Base-by-base conservation (phyloP, 2,113 vertebrate species). In the Paraplagusia blochii region DNA sequence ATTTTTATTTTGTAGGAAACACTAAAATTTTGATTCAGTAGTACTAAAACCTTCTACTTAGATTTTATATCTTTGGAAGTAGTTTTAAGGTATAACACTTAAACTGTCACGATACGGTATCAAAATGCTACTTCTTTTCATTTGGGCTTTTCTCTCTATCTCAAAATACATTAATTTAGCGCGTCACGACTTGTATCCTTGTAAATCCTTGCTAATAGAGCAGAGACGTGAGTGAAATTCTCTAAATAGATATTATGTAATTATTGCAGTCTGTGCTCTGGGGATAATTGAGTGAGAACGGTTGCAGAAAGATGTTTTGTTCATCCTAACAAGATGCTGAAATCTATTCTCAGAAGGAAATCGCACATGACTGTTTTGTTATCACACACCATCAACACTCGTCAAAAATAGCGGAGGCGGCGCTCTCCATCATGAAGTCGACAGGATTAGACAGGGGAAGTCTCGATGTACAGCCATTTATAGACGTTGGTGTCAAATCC, bases 331-430 rank as follows among this genome's bases (percentile, higher is more conserved):
- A 19, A 54, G 59, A 55, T 63, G 58, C 35, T 58, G 57, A 63
- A 43, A 18, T 49, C 53, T 63, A n/a, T 14, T 58, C 47, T 70
- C 58, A 71, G 46, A 70, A 33, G 33, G 50, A 14, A 58, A 29
- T 29, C 68, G 38, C 61, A 53, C 12, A 48, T 60, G 51, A 66
- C 48, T 45, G 50, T 66, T 45, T 79, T 40, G 50, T 69, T 66
- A 69, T 69, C 45, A 58, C 43, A 1, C 33, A 0, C 13, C 44
- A 42, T 58, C 14, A 44, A 29, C 66, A 60, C 16, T 16, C n/a
- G 42, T 49, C 44, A 48, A 36, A 61, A 1, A 15, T 36, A 38
- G 22, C 29, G 15, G 18, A 38, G 10, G 19, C 43, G 34, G 34
- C 7, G 38, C 22, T 29, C 22, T 4, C 22, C 22, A 6, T 29